phyloP scores from a whole-genome alignment of 2,888 invertebrate genomes.

The Parnassius smintheus region DNA sequence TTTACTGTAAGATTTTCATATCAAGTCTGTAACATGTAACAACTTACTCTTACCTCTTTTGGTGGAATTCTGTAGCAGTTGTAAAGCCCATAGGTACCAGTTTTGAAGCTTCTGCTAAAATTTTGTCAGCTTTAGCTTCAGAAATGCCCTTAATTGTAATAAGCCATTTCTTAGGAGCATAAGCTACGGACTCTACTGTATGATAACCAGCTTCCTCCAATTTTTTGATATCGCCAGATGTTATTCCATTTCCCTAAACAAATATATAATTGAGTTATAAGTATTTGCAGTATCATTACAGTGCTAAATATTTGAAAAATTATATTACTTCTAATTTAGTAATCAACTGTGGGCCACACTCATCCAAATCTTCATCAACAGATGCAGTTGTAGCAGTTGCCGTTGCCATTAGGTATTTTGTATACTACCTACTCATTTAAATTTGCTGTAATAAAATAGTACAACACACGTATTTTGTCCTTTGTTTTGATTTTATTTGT shows the following conservation, averaged over 20 bases:
- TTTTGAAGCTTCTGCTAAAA: constrained; percentile 94
- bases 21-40: constrained; percentile 3
- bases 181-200: constrained; percentile 97
- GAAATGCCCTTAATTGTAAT: constrained; percentile 96
- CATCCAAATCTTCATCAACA: constrained; percentile 82
- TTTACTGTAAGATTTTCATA: too few relatives aligned
- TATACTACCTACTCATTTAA: constrained; percentile 49
- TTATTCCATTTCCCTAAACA: constrained; percentile 92
- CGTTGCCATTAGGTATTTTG: constrained; percentile 59
- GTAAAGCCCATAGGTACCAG: constrained; percentile 98
- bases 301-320: constrained; percentile 3
- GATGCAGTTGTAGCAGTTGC: constrained; percentile 77
- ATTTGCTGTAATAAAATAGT: constrained; percentile 1
- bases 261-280: constrained; percentile 31
- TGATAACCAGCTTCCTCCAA: constrained; percentile 95
- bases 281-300: neutral
- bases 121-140: constrained; percentile 98
- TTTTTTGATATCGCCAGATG: constrained; percentile 94
- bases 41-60: constrained; percentile 83
- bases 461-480: neutral
- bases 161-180: constrained; percentile 95
- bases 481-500: constrained; percentile 3
- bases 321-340: constrained; percentile 85
- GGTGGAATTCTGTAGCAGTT: constrained; percentile 97
- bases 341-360: constrained; percentile 87